Conservation (phyloP, 2,113 vertebrate genomes). For the Sphyrna mokarran region DNA sequence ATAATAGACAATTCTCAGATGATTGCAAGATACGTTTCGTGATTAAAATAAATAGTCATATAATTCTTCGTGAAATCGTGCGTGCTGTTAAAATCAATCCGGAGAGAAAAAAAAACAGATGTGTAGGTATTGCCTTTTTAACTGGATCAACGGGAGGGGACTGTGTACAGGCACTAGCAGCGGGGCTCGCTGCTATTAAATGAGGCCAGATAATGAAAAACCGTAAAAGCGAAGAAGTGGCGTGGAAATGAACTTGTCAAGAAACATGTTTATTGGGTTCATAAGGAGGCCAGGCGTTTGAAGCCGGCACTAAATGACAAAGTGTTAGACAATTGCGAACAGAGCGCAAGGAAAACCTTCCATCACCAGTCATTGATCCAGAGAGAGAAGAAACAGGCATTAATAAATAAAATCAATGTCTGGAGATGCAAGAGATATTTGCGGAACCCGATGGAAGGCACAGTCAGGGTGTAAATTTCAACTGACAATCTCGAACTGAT, state of each 20-base stretch:
- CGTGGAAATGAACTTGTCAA: slow-evolving; percentile 23
- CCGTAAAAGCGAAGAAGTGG: slow-evolving; percentile 4
- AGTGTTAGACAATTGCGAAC: slow-evolving; percentile 8
- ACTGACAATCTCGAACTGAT: not conserved
- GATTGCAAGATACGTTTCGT: not conserved
- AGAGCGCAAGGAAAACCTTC: not conserved
- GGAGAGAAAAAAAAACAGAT: not conserved
- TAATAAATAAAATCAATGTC: slow-evolving; percentile 11
- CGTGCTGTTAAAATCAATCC: not conserved
- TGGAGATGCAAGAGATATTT: not conserved
- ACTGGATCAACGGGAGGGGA: not conserved
- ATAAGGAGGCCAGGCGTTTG: slow-evolving; percentile 27
- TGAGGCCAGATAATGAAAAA: slow-evolving; percentile 5
- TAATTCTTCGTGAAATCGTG: not conserved
- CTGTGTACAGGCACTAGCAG: slow-evolving; percentile 2
- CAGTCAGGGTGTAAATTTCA: not conserved
- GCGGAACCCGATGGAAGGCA: not conserved
- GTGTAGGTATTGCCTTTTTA: not conserved
- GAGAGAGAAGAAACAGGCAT: slow-evolving; percentile 4
- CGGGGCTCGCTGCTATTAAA: not conserved
- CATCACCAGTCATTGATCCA: not conserved
- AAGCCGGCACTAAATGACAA: slow-evolving; percentile 7
- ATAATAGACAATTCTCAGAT: not conserved
- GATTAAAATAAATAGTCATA: not conserved
- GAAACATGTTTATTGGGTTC: slow-evolving; percentile 30